phyloP scores from a whole-genome alignment of 2,113 vertebrate species.

The Raphicerus campestris region DNA sequence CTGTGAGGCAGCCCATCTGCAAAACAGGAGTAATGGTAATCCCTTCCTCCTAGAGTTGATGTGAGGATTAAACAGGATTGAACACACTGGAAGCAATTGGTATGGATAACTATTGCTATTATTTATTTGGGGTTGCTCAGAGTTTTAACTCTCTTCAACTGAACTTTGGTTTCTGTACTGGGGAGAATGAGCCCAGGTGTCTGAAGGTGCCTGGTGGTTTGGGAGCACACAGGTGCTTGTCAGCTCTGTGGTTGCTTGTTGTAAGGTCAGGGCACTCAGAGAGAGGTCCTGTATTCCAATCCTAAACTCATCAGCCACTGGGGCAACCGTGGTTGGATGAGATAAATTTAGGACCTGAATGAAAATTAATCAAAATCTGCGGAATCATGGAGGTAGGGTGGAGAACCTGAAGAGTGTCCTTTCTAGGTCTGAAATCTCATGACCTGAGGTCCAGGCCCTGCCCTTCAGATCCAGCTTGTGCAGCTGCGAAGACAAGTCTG shows the following conservation, averaged over 20 bases:
- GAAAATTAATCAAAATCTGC: too few relatives aligned
- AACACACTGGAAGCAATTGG: background rate
- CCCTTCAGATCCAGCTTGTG: background rate
- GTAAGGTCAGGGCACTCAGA: background rate
- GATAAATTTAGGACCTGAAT: background rate
- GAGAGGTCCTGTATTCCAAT: background rate
- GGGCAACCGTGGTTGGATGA: background rate
- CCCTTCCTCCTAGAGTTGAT: background rate
- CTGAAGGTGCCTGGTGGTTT: accelerated
- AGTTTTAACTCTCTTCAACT: background rate
- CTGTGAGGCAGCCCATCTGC: background rate
- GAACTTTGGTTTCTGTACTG: background rate
- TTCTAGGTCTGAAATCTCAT: background rate
- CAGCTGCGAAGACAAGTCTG: background rate
- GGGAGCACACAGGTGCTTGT: background rate
- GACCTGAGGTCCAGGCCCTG: background rate
- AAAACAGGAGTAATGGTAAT: background rate
- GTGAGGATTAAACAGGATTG: background rate
- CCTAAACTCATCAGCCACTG: background rate
- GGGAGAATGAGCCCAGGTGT: accelerated
- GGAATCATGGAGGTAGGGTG: background rate
- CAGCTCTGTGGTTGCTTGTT: background rate
- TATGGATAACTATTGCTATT: background rate
- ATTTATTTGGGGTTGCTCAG: background rate
- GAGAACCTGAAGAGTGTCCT: background rate